These are phyloP conservation scores for Tragelaphus imberbis DNA, from an alignment of 2,113 vertebrate genomes.

Conservation along the genomic window DNA sequence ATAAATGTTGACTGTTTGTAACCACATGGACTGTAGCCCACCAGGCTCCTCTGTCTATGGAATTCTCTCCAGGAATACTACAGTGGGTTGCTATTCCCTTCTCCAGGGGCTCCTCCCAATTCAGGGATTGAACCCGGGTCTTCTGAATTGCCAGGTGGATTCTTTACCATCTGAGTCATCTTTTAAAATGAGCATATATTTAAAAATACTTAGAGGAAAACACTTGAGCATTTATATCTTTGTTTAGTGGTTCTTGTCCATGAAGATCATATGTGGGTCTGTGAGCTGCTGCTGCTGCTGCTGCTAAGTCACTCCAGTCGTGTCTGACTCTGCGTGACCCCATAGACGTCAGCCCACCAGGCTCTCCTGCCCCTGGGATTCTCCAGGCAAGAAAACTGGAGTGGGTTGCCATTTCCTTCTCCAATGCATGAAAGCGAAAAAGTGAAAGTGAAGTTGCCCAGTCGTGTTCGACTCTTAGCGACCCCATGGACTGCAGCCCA, in stretches of 20 bases:
- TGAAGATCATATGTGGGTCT: background rate
- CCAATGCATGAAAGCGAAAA: no score
- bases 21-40: background rate
- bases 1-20: background rate
- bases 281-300: no score
- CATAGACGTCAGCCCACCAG: no score
- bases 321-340: no score
- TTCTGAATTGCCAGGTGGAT: background rate
- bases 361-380: no score
- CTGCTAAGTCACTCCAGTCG: no score
- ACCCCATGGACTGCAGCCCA: no score
- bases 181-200: background rate
- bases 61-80: background rate
- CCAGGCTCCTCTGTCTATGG: background rate
- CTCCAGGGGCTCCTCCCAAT: background rate
- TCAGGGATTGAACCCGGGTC: fast-evolving
- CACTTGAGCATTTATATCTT: background rate
- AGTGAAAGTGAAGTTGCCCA: no score
- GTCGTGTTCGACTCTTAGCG: no score
- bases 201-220: background rate
- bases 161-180: background rate
- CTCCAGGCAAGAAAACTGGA: no score
- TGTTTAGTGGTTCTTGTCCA: background rate
- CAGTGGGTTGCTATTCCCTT: background rate
- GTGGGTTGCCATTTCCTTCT: no score